A percentile compares a stretch with the other conserved stretches of the same genome.
Evolutionary conservation across 2,888 invertebrate species (phyloP).

Genomic region (Drymonia ruficornis): DNA sequence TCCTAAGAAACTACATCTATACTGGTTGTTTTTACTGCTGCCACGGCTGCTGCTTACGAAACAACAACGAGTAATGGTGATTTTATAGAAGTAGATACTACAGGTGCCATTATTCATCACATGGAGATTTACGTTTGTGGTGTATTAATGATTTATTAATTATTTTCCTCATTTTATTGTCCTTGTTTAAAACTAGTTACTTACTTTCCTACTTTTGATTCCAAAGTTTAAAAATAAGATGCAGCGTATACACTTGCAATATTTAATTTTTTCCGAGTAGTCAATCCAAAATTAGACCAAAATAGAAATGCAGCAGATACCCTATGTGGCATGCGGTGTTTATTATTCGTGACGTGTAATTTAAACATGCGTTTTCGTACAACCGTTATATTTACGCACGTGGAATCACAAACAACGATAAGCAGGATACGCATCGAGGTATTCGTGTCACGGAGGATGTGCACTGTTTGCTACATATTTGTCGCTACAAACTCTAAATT

Average conservation of each 20-base stretch:
- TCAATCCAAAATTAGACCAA: slow-evolving; percentile 10
- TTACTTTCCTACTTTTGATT: not conserved
- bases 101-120: not conserved
- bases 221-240: not conserved
- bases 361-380: slow-evolving; percentile 58
- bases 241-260: not conserved
- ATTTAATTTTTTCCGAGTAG: not conserved
- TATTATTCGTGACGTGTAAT: slow-evolving; percentile 39
- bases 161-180: slow-evolving; percentile 4
- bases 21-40: slow-evolving; percentile 26
- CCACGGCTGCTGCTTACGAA: not conserved
- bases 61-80: not conserved
- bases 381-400: slow-evolving; percentile 65
- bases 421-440: slow-evolving; percentile 62
- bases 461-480: slow-evolving; percentile 43
- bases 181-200: slow-evolving; percentile 8
- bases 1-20: slow-evolving; percentile 33
- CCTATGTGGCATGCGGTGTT: slow-evolving; percentile 21
- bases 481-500: slow-evolving; percentile 16
- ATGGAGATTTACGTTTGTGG: not conserved
- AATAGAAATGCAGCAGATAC: slow-evolving; percentile 27
- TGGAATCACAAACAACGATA: slow-evolving; percentile 61
- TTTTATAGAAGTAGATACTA: not conserved
- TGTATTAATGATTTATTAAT: slow-evolving; percentile 1
- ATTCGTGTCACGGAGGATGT: slow-evolving; percentile 66